Conservation (phyloP, 2,888 invertebrate genomes). For the Bugula neritina region DNA sequence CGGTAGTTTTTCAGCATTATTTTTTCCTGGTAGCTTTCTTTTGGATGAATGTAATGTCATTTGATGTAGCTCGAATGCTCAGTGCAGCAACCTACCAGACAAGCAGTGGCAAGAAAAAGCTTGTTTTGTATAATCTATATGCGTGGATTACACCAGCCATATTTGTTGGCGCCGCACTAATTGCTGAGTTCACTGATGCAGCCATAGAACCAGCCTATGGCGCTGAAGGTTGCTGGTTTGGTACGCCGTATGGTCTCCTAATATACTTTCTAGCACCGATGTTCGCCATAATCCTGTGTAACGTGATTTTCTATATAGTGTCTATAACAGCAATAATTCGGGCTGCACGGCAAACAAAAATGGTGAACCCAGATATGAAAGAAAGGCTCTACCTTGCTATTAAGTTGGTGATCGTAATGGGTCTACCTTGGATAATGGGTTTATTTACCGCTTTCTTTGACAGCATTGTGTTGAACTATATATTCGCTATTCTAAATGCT, state of each 20-base stretch:
- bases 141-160: slow-evolving; percentile 29
- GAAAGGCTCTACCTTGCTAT: slow-evolving; percentile 26
- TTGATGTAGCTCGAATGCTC: slow-evolving; percentile 60
- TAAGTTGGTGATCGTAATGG: slow-evolving; percentile 39
- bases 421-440: slow-evolving; percentile 55
- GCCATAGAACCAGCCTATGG: slow-evolving; percentile 26
- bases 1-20: slow-evolving; percentile 56
- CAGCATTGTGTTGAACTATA: slow-evolving; percentile 51
- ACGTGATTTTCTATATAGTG: slow-evolving; percentile 23
- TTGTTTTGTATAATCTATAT: slow-evolving; percentile 28
- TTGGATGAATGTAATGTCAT: slow-evolving; percentile 59
- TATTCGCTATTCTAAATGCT: slow-evolving; percentile 55
- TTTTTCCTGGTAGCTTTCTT: slow-evolving; percentile 57
- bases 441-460: slow-evolving; percentile 50
- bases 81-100: slow-evolving; percentile 24
- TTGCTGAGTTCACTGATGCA: background rate
- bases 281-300: slow-evolving; percentile 23
- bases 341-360: slow-evolving; percentile 21
- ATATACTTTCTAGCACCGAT: slow-evolving; percentile 29
- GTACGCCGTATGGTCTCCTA: slow-evolving; percentile 23
- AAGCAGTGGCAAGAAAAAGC: background rate
- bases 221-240: slow-evolving; percentile 27
- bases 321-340: background rate
- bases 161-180: slow-evolving; percentile 23
- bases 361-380: slow-evolving; percentile 1